Evolutionary conservation across 2,797 vertebrate species (phyloP).

Genomic region (Oryzias dopingdopingensis): DNA sequence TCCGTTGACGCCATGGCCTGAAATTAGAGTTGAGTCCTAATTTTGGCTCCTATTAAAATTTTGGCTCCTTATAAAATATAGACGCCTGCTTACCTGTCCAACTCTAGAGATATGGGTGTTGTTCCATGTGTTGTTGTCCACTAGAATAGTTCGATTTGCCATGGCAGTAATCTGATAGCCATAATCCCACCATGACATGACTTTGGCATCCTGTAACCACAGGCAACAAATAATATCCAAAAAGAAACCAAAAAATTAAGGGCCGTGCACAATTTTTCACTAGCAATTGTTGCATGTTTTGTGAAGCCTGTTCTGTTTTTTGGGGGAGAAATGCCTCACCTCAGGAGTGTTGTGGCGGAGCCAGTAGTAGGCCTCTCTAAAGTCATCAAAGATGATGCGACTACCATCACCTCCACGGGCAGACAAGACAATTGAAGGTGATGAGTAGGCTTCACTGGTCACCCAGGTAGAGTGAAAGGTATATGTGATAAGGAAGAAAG

Average conservation of each 20-base stretch:
- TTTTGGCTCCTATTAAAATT: slow-evolving; percentile 1
- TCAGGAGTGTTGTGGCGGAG: slow-evolving; percentile 97
- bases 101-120: slow-evolving; percentile 98
- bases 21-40: too few species aligned
- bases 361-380: slow-evolving; percentile 99
- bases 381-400: slow-evolving; percentile 98
- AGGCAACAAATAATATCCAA: background rate
- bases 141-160: slow-evolving; percentile 97
- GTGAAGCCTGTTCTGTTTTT: background rate
- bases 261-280: background rate
- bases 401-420: slow-evolving; percentile 95
- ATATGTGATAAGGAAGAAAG: slow-evolving; percentile 98
- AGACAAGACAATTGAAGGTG: slow-evolving; percentile 94
- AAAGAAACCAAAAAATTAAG: background rate
- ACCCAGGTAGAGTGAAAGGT: slow-evolving; percentile 99
- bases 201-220: slow-evolving; percentile 89
- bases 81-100: slow-evolving; percentile 84
- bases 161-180: slow-evolving; percentile 99
- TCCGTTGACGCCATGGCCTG: slow-evolving; percentile 98
- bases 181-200: slow-evolving; percentile 99
- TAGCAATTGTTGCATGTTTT: background rate
- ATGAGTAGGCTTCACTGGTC: slow-evolving; percentile 98
- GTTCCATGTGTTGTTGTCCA: slow-evolving; percentile 99
- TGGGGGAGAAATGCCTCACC: slow-evolving; percentile 67
- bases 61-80: background rate